These are phyloP conservation scores for Carterocephalus palaemon DNA, from an alignment of 2,888 invertebrate species.

Conservation along the genomic window DNA sequence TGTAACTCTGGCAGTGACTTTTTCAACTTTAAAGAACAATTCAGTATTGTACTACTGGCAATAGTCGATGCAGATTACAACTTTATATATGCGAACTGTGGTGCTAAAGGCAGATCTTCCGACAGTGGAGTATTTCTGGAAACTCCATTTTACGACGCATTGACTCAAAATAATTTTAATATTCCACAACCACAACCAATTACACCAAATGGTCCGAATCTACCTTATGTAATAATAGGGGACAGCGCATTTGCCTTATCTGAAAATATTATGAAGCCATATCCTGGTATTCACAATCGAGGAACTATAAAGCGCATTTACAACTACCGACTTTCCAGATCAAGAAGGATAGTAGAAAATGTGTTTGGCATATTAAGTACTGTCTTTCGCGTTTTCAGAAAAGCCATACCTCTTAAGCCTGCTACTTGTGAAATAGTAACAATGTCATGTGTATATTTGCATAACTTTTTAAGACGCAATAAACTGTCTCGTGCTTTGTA, in stretches of 20 bases:
- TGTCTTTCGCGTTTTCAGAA: too few species aligned
- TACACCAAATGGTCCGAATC: neutral
- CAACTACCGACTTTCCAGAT: constrained; percentile 27
- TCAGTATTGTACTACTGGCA: too few species aligned
- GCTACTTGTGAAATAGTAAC: neutral
- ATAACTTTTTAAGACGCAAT: constrained; percentile 29
- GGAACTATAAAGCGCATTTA: constrained; percentile 27
- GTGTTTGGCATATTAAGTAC: constrained; percentile 19
- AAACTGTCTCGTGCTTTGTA: constrained; percentile 25
- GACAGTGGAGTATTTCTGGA: neutral
- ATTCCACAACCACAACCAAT: too few species aligned
- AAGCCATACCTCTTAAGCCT: too few species aligned
- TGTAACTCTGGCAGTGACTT: too few species aligned
- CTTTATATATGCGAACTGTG: too few species aligned
- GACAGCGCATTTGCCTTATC: constrained; percentile 19
- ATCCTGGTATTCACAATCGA: constrained; percentile 25
- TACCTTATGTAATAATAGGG: constrained; percentile 20
- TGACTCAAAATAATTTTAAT: too few species aligned
- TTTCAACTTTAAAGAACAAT: too few species aligned
- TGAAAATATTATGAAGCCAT: constrained; percentile 26
- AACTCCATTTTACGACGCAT: neutral
- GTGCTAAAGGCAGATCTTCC: neutral
- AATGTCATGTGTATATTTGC: constrained; percentile 23
- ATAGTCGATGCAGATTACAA: too few species aligned
- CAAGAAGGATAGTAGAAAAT: constrained; percentile 27